Evolutionary conservation across 2,888 invertebrate species (phyloP), one percentile per base, ranked within the genome.

Genomic region (Volucella inflata): DNA sequence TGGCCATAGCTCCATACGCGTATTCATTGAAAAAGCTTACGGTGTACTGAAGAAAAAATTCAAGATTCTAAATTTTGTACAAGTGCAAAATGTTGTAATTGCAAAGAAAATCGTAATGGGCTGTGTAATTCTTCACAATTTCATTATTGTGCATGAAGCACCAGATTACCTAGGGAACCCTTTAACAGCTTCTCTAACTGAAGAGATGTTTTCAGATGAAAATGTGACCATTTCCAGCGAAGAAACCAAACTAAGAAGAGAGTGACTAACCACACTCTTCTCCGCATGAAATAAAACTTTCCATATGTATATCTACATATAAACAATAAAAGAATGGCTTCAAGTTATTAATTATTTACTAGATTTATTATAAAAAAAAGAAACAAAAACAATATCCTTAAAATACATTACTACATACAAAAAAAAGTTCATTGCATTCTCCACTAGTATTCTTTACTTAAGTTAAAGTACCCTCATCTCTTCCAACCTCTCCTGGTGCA

Each of bases 211-310:
- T 48, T 48, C 48, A 48, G 48, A 48, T 48, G 14, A 48, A 48
- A 48, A 48, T 48, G 48, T 48, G 48, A 48, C 14, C 14, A 16
- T n/a, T 48, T 48, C 48, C 48, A 48, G 48, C 48, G 48, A 17
- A 48, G 10, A 48, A 48, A 2, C 3, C 14, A 14, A 48, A 48
- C 16, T 48, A 48, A 48, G 17, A 48, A 21, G 50, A 17, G 17
- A 16, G 50, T 17, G 50, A 50, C 17, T 50, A 16, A 17, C 50
- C 16, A 48, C 48, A 48, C 48, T 48, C n/a, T 48, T 48, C 16
- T 48, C 48, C 48, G 48, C 48, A 48, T 48, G 16, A 48, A 48
- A 48, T 48, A 48, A n/a, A 48, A 48, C 8, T 48, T 48, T 48
- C 14, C 48, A 14, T 14, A n/a, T n/a, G n/a, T n/a, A n/a, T n/a